Conservation (phyloP, 2,888 invertebrate species). For the Vesta saturnalis region DNA sequence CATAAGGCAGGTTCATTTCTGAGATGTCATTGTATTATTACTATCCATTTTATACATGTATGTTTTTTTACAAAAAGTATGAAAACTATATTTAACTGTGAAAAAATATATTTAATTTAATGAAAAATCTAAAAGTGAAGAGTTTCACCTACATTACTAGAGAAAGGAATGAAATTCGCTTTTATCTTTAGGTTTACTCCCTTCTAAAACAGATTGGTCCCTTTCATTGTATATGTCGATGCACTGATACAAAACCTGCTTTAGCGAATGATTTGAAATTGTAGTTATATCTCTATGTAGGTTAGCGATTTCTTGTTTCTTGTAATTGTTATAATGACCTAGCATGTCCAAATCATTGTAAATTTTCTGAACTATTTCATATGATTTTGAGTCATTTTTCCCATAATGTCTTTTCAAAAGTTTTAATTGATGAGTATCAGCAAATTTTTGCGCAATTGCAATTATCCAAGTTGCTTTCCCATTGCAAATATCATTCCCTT, state of each 20-base stretch:
- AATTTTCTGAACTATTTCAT: not conserved
- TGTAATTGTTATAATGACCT: not conserved
- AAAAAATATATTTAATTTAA: too few relatives aligned
- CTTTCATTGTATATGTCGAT: too few relatives aligned
- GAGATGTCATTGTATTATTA: too few relatives aligned
- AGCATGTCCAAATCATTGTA: not conserved
- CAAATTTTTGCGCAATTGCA: not conserved
- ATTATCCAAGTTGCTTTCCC: not conserved
- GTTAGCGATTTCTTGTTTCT: not conserved
- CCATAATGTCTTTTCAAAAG: not conserved
- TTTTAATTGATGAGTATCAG: not conserved
- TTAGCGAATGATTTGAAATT: not conserved
- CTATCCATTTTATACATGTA: too few relatives aligned
- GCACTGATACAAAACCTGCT: not conserved
- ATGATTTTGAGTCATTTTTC: not conserved
- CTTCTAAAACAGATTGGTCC: too few relatives aligned
- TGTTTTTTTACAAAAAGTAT: too few relatives aligned
- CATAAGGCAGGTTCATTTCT: too few relatives aligned
- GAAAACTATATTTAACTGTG: too few relatives aligned
- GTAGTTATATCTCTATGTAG: not conserved
- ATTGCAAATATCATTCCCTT: not conserved
- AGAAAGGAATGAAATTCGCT: too few relatives aligned
- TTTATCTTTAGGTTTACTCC: too few relatives aligned
- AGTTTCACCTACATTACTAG: too few relatives aligned
- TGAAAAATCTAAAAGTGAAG: too few relatives aligned